Conservation (phyloP, 2,888 invertebrate species). For the Gnatocerus cornutus region DNA sequence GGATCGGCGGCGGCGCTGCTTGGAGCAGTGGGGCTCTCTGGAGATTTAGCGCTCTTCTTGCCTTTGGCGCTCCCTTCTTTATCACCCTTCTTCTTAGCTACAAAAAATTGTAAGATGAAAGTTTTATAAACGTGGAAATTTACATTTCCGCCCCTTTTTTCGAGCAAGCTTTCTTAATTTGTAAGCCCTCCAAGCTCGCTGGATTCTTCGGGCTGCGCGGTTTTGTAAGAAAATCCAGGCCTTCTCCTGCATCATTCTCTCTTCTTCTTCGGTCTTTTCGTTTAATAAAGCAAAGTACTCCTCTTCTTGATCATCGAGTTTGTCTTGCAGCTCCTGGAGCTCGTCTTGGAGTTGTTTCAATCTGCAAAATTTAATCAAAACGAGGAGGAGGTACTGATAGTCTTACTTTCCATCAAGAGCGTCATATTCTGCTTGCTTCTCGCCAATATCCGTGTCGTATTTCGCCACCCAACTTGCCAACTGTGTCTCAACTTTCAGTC, state of each 20-base stretch:
- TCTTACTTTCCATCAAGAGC: conserved; percentile 61
- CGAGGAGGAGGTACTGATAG: too few relatives aligned
- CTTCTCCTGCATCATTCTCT: conserved; percentile 73
- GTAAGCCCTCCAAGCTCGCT: conserved; percentile 65
- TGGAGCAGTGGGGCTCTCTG: background rate
- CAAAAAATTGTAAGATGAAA: conserved; percentile 2
- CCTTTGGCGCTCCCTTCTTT: conserved; percentile 25
- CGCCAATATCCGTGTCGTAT: conserved; percentile 76
- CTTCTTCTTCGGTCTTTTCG: conserved; percentile 76
- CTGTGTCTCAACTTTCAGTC: conserved; percentile 76
- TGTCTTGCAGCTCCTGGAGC: conserved; percentile 71
- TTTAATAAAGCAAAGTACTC: conserved; percentile 74
- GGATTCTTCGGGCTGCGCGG: conserved; percentile 67
- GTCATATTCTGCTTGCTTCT: conserved; percentile 74
- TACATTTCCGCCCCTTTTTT: conserved; percentile 52
- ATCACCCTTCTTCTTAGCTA: conserved; percentile 26
- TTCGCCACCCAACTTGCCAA: conserved; percentile 75
- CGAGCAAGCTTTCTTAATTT: conserved; percentile 54
- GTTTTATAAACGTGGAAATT: background rate
- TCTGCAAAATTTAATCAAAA: conserved; percentile 22
- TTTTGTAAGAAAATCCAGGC: conserved; percentile 61
- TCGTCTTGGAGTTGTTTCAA: conserved; percentile 67
- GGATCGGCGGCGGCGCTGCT: conserved; percentile 18
- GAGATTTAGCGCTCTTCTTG: background rate
- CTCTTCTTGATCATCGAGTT: conserved; percentile 74